A percentile compares a stretch with the other conserved stretches of the same genome.
phyloP scores from a whole-genome alignment of 1,140 invertebrate genomes.

The Trinorchestia longiramus region DNA sequence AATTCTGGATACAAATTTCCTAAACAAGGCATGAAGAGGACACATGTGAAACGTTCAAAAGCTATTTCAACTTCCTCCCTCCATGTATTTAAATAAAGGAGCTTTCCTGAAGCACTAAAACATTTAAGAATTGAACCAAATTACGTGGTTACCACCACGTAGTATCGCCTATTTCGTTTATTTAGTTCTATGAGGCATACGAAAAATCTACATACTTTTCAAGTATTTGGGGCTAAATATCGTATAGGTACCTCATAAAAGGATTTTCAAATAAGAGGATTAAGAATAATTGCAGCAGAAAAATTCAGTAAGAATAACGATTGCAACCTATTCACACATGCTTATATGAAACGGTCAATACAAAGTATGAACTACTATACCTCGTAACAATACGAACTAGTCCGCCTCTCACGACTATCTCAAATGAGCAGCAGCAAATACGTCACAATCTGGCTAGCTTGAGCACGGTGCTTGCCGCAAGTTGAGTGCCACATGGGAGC shows the following conservation, averaged over 20 bases:
- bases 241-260: neutral
- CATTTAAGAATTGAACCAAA: too few relatives aligned
- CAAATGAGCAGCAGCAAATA: neutral
- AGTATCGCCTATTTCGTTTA: too few relatives aligned
- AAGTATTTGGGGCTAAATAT: neutral
- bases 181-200: too few relatives aligned
- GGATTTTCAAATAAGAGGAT: neutral
- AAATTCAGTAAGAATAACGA: neutral
- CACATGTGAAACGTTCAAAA: too few relatives aligned
- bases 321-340: neutral
- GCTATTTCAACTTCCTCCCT: too few relatives aligned
- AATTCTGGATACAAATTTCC: too few relatives aligned
- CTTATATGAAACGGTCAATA: neutral
- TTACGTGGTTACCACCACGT: too few relatives aligned
- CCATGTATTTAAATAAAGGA: too few relatives aligned
- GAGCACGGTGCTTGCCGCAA: neutral
- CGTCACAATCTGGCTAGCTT: neutral
- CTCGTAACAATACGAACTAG: neutral
- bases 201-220: too few relatives aligned
- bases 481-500: neutral
- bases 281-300: neutral
- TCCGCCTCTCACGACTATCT: neutral
- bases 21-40: too few relatives aligned
- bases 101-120: too few relatives aligned
- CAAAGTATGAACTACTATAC: neutral